Evolutionary conservation across 2,888 invertebrate genomes (phyloP).

Genomic region (Pollenia angustigena): DNA sequence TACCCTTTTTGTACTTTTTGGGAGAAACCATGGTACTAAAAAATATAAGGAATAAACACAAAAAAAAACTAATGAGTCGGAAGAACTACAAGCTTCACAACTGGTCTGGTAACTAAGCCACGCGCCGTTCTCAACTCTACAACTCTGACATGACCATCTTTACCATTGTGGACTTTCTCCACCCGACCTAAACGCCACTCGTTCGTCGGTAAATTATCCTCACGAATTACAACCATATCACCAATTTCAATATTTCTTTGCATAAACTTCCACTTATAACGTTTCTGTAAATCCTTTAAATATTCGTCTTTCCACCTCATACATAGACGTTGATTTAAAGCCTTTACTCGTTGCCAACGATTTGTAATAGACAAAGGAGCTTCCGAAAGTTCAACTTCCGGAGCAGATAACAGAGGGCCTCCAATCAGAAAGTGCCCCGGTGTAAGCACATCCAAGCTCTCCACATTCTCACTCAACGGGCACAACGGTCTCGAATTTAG

Average conservation of each 20-base stretch:
- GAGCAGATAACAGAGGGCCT: constrained; percentile 42
- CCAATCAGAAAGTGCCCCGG: constrained; percentile 65
- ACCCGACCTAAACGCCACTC: constrained; percentile 37
- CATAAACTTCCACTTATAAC: constrained; percentile 36
- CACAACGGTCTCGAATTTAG: constrained; percentile 62
- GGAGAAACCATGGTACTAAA: constrained; percentile 16
- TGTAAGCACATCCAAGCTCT: constrained; percentile 22
- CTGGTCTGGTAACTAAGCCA: constrained; percentile 2
- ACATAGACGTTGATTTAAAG: constrained; percentile 51
- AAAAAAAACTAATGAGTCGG: constrained; percentile 19
- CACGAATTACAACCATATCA: not conserved
- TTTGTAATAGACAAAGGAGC: constrained; percentile 28
- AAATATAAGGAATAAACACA: not conserved
- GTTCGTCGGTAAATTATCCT: constrained; percentile 30
- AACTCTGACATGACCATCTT: constrained; percentile 41
- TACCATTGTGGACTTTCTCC: constrained; percentile 6
- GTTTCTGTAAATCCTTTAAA: constrained; percentile 32
- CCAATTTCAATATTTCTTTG: not conserved
- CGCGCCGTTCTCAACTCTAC: constrained; percentile 8
- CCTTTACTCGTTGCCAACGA: constrained; percentile 55
- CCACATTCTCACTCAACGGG: constrained; percentile 8
- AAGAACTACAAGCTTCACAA: constrained; percentile 30
- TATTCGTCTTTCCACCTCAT: not conserved
- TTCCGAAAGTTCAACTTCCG: constrained; percentile 46
- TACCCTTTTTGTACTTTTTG: not conserved